Base-by-base conservation (phyloP, 2,888 invertebrate species). In the Dasysyrphus albostriatus region DNA sequence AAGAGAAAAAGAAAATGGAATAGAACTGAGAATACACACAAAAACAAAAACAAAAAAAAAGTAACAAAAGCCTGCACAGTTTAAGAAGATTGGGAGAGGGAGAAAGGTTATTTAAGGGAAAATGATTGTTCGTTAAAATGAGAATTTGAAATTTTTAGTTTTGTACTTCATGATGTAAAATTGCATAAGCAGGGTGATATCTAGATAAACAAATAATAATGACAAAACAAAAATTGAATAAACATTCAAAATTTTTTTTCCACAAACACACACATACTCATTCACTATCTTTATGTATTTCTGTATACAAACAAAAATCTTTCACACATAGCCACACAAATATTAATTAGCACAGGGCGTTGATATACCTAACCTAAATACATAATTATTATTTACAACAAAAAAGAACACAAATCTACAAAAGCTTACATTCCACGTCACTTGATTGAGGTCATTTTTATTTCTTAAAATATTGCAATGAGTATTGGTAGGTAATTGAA, bases 161-260 rank as follows among this genome's bases (percentile, higher is more conserved):
- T 88, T 88, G 79, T 88, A 88, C 83, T 83, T 79, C 82, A 82
- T 76, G 82, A 76, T 80, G 82, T 82, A 82, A 83, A 82, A 80
- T 75, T 83, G 88, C 73, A 84, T 80, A 80, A 61, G 89, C 91
- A 90, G 91, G 91, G 90, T 91, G 90, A 91, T 91, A 91, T 91
- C 91, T 91, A 91, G 90, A 90, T 91, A 91, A 91, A 91, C n/a
- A 69, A 69, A 67, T 24, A 63, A 14, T 10, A 37, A 14, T 24
- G 91, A 91, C 14, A 69, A 69, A 69, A 49, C 14, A 34, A 24
- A 9, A 54, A 49, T 5, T 88, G 88, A 90, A 90, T 88, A 72
- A 78, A 79, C 32, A 83, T 74, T 73, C 42, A 65, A 77, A 37
- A n/a, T n/a, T n/a, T 24, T 75, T 73, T 72, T 76, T 67, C 58